A percentile compares a stretch with the other conserved stretches of the same genome.
Evolutionary conservation across 2,797 vertebrate species (phyloP).

Genomic region (Orientallactaga sibirica): DNA sequence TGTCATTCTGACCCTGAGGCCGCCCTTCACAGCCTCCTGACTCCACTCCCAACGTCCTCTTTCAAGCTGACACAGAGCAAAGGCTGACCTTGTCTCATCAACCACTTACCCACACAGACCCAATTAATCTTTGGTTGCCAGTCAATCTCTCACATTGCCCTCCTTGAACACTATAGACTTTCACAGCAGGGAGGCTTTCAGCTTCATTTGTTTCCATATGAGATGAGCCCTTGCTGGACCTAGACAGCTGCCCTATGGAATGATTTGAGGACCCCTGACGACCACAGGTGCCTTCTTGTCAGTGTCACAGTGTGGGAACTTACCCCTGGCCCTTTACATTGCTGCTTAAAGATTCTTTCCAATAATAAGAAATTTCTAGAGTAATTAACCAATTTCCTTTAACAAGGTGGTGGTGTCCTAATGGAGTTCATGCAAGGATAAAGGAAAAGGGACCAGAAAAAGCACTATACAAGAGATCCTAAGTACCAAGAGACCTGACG

Average conservation of each 20-base stretch:
- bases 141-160: conserved; percentile 83
- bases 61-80: conserved; percentile 84
- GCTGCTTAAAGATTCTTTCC: not conserved
- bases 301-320: conserved; percentile 3
- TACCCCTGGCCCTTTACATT: not conserved
- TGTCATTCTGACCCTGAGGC: conserved; percentile 86
- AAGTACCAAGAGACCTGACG: not conserved
- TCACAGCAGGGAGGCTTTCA: conserved; percentile 76
- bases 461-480: not conserved
- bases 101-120: conserved; percentile 85
- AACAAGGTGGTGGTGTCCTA: not conserved
- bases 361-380: conserved; percentile 23
- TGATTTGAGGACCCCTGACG: not conserved
- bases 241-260: conserved; percentile 31
- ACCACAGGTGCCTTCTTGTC: conserved; percentile 33
- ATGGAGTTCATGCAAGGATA: not conserved
- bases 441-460: not conserved
- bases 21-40: conserved; percentile 86
- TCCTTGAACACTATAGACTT: conserved; percentile 82
- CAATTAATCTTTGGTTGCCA: conserved; percentile 87
- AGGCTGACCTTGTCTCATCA: conserved; percentile 87
- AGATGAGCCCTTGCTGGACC: conserved; percentile 32
- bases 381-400: conserved; percentile 5
- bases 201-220: conserved; percentile 78
- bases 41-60: conserved; percentile 83